A percentile compares a stretch with the other conserved stretches of the same genome.
phyloP scores from a whole-genome alignment of 2,797 vertebrate species.

The Ctenopoma kingsleyae region DNA sequence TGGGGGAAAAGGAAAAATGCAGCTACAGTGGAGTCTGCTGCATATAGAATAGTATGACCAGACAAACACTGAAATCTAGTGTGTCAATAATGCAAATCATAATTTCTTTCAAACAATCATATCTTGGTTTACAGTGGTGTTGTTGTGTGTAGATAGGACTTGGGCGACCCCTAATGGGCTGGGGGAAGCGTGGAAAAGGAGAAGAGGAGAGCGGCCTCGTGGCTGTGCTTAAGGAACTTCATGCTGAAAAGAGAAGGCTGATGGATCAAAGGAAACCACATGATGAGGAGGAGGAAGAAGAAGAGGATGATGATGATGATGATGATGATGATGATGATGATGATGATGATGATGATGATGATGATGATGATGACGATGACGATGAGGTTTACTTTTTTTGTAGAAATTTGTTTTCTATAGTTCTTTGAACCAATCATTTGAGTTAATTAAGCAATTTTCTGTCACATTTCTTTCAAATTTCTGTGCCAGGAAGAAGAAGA shows the following conservation, averaged over 20 bases:
- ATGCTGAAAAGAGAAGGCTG: constrained; percentile 61
- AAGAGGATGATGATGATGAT: constrained; percentile 2
- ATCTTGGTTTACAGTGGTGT: neutral
- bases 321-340: constrained; percentile 49
- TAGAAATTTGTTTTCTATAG: constrained; percentile 1
- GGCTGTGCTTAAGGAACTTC: constrained; percentile 61
- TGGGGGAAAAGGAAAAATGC: constrained; percentile 64
- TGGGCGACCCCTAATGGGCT: constrained; percentile 63
- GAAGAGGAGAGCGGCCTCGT: constrained; percentile 43
- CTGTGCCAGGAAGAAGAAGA: constrained; percentile 59
- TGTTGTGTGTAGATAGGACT: constrained; percentile 59
- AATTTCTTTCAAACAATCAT: neutral
- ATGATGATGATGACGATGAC: constrained; percentile 36
- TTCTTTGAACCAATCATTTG: neutral
- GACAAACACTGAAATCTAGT: neutral
- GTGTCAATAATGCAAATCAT: neutral
- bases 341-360: constrained; percentile 37
- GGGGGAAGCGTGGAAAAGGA: constrained; percentile 53
- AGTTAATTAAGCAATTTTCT: neutral
- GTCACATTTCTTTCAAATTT: neutral
- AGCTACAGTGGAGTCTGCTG: constrained; percentile 60
- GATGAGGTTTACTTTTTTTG: constrained; percentile 57
- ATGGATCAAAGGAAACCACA: constrained; percentile 59
- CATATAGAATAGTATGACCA: constrained; percentile 73
- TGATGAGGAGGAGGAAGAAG: constrained; percentile 52